Evolutionary conservation across 2,797 vertebrate species (phyloP).

Genomic region (Cynopterus sphinx): DNA sequence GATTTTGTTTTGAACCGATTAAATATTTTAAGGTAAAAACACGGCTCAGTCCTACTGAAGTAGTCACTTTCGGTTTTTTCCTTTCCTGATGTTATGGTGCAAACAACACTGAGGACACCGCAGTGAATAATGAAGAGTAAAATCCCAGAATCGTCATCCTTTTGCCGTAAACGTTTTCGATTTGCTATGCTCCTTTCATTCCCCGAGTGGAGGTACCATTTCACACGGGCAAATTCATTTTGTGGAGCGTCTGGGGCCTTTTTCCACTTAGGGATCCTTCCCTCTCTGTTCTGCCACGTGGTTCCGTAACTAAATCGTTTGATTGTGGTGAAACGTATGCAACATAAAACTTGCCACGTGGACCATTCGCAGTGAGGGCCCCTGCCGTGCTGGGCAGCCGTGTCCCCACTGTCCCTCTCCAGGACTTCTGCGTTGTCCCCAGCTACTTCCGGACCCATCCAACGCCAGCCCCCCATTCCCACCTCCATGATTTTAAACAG

Average conservation of each 20-base stretch:
- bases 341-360: background rate
- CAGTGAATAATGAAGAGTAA: background rate
- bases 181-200: background rate
- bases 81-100: background rate
- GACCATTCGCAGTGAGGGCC: background rate
- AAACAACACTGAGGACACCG: background rate
- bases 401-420: background rate
- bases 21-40: background rate
- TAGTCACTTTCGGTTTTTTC: background rate
- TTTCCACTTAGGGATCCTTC: background rate
- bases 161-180: background rate
- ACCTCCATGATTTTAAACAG: background rate
- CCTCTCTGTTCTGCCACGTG: background rate
- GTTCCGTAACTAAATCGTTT: background rate
- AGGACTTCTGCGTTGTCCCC: background rate
- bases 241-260: background rate
- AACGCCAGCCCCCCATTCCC: background rate
- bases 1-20: background rate
- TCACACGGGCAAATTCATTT: background rate
- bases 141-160: background rate
- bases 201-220: background rate
- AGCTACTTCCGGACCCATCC: background rate
- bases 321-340: background rate
- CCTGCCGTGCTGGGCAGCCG: no score
- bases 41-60: background rate